Base-by-base conservation (phyloP, 2,797 vertebrate genomes). In the Coregonus sp. region DNA sequence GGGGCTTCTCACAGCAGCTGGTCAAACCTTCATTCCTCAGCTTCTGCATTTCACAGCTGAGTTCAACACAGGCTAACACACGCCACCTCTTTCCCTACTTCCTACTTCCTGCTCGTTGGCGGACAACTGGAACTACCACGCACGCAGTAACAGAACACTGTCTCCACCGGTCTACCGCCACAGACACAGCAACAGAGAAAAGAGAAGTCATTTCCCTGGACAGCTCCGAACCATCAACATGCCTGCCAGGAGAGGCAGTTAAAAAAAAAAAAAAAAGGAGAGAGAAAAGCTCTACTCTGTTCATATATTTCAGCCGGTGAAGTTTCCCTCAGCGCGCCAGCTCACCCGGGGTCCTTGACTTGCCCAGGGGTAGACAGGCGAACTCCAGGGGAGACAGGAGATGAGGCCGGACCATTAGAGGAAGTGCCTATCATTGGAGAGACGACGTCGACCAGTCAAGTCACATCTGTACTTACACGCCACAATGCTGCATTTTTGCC, bases 381-480 rank as follows among this genome's bases (percentile, higher is more conserved):
- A 87, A 86, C 89, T 89, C 86, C 84, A 82, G 83, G 82, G 83
- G 84, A 90, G 86, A 86, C 83, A 84, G 87, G 85, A 87, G 87
- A 91, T 82, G 89, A 89, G 85, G 86, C 54, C 29, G 70, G 72
- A 51, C 84, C 89, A 90, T 91, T 91, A 90, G 89, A 82, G 86
- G 84, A 91, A 91, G 88, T 91, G 86, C 79, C 78, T 88, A 85
- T 82, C 82, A 15, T 75, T 80, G 79, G 90, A 79, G 54, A 88
- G 81, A 89, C 71, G 80, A 89, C 70, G 77, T 89, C 88, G 90
- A 83, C 82, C 77, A 89, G 86, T 85, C 87, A 89, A 78, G 79
- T 91, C 85, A 78, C 77, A 84, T 91, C 37, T 37, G 20, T 11
- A 29, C 63, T 20, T 65, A 29, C 1, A 16, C 66, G 11, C 15